Conservation (phyloP, 2,113 vertebrate species). For the Arothron firmamentum region DNA sequence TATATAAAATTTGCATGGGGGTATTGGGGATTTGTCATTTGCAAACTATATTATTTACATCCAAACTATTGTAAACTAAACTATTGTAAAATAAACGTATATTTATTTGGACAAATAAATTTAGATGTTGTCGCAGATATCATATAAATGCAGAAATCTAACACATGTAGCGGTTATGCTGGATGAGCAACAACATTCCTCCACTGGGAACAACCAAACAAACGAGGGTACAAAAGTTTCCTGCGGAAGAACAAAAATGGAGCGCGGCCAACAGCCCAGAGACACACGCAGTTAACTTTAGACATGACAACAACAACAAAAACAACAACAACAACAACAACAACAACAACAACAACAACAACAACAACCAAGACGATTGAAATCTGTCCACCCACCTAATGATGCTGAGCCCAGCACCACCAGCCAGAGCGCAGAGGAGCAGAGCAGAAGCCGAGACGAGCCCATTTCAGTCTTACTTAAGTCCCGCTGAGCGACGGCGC, state of each 20-base stretch:
- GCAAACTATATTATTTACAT: neutral
- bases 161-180: no score
- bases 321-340: conserved; percentile 9
- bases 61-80: neutral
- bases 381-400: conserved; percentile 35
- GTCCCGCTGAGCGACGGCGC: neutral
- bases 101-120: no score
- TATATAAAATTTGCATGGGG: no score
- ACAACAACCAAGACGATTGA: neutral
- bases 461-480: conserved; percentile 28
- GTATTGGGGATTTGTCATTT: no score
- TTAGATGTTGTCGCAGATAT: no score
- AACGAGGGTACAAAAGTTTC: neutral
- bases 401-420: conserved; percentile 34
- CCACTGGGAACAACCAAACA: neutral
- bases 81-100: no score
- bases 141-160: no score
- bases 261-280: conserved; percentile 10
- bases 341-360: neutral
- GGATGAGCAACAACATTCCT: neutral
- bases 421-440: conserved; percentile 21
- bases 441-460: conserved; percentile 18
- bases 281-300: conserved; percentile 5
- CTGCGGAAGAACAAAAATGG: conserved; percentile 37
- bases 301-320: neutral